phyloP scores from a whole-genome alignment of 2,888 invertebrate species.

The Phytoseiulus persimilis region DNA sequence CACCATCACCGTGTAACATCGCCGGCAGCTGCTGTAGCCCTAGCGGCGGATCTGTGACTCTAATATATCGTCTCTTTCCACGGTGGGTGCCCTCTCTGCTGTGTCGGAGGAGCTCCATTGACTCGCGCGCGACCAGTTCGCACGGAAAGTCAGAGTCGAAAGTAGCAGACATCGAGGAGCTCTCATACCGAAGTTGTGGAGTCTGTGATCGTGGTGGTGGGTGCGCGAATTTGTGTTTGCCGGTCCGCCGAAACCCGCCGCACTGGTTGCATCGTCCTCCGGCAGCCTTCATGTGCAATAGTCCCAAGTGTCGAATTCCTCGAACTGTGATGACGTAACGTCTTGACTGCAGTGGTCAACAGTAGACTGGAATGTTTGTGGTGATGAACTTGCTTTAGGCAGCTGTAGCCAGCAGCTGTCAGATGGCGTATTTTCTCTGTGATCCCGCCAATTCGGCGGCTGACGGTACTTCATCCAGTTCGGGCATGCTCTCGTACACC shows the following conservation, averaged over 20 bases:
- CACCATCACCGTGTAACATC: not conserved
- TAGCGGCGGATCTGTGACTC: not conserved
- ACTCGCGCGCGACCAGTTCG: not conserved
- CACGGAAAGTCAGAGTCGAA: not conserved
- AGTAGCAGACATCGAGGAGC: not conserved
- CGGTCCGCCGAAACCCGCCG: not conserved
- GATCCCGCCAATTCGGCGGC: not conserved
- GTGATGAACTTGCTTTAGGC: not conserved
- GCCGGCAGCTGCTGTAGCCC: not conserved
- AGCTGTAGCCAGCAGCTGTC: not conserved
- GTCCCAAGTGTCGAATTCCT: not conserved
- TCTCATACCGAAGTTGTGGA: not conserved
- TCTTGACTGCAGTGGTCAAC: not conserved
- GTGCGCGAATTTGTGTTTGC: not conserved
- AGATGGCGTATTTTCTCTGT: not conserved
- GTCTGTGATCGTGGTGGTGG: not conserved
- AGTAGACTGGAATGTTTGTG: not conserved
- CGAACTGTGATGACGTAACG: not conserved
- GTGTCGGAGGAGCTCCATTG: not conserved
- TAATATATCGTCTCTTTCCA: constrained; percentile 5
- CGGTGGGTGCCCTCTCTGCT: not conserved
- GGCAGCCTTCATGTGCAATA: not conserved
- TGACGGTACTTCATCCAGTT: not conserved
- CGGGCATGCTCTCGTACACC: not conserved
- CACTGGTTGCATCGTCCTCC: not conserved